These are phyloP conservation scores for Ceratina australensis DNA, from an alignment of 1,140 invertebrate species.

Conservation along the genomic window DNA sequence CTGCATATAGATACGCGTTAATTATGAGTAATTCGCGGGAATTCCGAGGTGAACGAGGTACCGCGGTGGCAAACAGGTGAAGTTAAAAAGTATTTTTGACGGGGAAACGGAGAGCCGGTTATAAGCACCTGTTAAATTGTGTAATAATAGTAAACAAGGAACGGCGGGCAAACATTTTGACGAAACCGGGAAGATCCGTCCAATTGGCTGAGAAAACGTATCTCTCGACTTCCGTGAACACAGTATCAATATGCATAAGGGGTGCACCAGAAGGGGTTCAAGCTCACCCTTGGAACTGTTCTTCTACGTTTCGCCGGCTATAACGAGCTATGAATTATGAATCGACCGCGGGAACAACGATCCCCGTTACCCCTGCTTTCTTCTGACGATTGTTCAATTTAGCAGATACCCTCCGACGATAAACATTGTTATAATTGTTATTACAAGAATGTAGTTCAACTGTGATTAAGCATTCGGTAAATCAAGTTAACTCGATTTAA, in stretches of 20 bases:
- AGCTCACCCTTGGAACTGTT: too few species aligned
- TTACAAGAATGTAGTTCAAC: slow-evolving; percentile 41
- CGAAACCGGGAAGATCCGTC: background rate
- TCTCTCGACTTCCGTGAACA: slow-evolving; percentile 7
- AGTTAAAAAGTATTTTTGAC: too few species aligned
- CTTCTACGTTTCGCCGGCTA: slow-evolving; percentile 7
- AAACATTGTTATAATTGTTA: slow-evolving; percentile 19
- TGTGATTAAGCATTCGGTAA: slow-evolving; percentile 33
- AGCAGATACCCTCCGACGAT: slow-evolving; percentile 17
- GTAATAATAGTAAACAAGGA: slow-evolving; percentile 39
- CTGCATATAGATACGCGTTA: too few species aligned
- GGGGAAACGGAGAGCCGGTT: too few species aligned
- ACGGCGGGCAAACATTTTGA: slow-evolving; percentile 42
- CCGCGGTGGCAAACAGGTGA: too few species aligned
- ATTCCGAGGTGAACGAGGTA: too few species aligned
- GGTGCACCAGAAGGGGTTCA: background rate
- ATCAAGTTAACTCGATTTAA: slow-evolving; percentile 24
- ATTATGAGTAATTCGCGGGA: background rate
- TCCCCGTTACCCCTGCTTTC: slow-evolving; percentile 6
- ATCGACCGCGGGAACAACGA: slow-evolving; percentile 25
- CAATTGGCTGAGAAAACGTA: slow-evolving; percentile 26
- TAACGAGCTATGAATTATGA: slow-evolving; percentile 66
- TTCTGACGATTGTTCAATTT: slow-evolving; percentile 26
- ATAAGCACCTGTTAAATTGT: slow-evolving; percentile 30
- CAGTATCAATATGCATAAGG: slow-evolving; percentile 57